Evolutionary conservation across 92 coral and sea anemone species (phyloP).

Genomic region (Heliopora coerulea): DNA sequence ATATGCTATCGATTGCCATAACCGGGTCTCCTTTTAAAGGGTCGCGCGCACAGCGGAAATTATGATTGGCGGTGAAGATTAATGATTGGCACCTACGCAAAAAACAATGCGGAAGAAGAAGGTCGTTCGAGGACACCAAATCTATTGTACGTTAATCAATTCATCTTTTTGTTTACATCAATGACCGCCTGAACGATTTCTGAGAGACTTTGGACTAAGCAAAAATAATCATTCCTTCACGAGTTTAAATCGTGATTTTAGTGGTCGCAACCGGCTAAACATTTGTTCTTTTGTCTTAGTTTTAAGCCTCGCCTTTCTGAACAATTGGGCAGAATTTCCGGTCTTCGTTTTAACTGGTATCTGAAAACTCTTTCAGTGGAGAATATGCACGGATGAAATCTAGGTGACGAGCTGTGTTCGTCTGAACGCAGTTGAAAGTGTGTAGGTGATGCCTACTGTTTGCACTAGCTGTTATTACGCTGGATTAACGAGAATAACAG

Average conservation of each 20-base stretch:
- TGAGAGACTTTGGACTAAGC: conserved; percentile 34
- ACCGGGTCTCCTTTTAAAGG: conserved; percentile 37
- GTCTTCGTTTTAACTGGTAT: too few relatives aligned
- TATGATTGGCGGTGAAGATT: conserved; percentile 17
- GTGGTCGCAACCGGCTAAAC: not conserved
- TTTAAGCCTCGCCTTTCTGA: too few relatives aligned
- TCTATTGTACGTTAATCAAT: conserved; percentile 32
- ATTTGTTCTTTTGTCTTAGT: not conserved
- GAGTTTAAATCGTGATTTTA: conserved; percentile 1
- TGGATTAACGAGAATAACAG: too few relatives aligned
- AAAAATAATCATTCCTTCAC: conserved; percentile 19
- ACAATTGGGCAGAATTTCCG: too few relatives aligned
- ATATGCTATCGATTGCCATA: too few relatives aligned
- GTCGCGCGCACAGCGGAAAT: conserved; percentile 31
- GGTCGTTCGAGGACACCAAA: conserved; percentile 39
- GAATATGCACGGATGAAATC: too few relatives aligned
- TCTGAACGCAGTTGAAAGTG: too few relatives aligned
- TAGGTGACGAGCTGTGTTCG: too few relatives aligned
- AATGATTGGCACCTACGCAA: conserved; percentile 7
- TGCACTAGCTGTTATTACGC: too few relatives aligned
- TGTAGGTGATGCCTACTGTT: too few relatives aligned
- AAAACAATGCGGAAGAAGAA: conserved; percentile 14
- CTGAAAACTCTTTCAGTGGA: too few relatives aligned
- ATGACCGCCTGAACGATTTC: conserved; percentile 24
- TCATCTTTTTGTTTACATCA: conserved; percentile 1